Evolutionary conservation across 1,140 invertebrate species (phyloP).

Genomic region (Bombus ignitus): DNA sequence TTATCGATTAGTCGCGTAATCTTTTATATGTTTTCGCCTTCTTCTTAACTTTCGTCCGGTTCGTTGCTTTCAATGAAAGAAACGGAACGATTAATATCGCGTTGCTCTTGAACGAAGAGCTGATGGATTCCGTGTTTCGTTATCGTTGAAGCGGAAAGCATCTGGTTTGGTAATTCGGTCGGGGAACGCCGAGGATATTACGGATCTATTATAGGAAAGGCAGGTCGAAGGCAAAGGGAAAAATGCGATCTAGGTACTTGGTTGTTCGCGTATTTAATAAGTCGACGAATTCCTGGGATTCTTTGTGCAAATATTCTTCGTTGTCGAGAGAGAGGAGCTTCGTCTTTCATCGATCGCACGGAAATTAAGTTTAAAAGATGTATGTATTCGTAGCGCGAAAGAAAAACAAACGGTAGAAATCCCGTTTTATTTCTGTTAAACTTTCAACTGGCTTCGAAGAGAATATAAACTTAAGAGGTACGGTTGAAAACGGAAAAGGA

Average conservation of each 20-base stretch:
- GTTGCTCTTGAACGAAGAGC: neutral
- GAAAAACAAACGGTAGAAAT: neutral
- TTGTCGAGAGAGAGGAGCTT: neutral
- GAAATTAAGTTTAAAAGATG: neutral
- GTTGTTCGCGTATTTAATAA: conserved; percentile 23
- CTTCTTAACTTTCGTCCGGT: neutral
- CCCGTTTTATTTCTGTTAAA: neutral
- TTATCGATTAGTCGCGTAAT: neutral
- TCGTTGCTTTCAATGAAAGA: neutral
- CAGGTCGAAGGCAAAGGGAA: neutral
- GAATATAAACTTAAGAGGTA: too few relatives aligned
- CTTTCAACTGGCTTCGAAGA: neutral
- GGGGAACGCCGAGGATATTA: conserved; percentile 7
- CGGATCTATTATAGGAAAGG: neutral
- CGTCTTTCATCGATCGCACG: neutral
- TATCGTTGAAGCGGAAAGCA: neutral
- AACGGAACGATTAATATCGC: neutral
- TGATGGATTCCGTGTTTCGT: neutral
- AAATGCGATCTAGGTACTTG: neutral
- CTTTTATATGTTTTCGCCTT: too few relatives aligned
- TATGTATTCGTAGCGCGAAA: neutral
- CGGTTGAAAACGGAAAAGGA: neutral
- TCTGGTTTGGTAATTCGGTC: conserved; percentile 14
- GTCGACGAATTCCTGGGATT: conserved; percentile 3
- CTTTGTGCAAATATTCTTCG: neutral